Conservation (phyloP, 2,888 invertebrate genomes). For the Stegophylla sp. region DNA sequence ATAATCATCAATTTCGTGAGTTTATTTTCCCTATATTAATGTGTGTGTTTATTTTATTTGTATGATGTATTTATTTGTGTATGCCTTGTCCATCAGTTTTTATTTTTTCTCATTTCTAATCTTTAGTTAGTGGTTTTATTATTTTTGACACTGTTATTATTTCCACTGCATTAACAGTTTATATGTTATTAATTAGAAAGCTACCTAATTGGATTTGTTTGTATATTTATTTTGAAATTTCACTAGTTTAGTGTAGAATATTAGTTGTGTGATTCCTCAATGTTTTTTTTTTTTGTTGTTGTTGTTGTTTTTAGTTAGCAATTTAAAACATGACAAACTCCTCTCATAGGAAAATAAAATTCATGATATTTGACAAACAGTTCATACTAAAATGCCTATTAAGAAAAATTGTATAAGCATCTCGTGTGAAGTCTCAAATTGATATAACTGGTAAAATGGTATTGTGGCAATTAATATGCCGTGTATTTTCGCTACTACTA, state of each 20-base stretch:
- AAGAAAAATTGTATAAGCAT: too few species aligned
- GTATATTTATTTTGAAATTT: constrained; percentile 42
- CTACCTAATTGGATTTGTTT: constrained; percentile 47
- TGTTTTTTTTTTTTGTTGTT: constrained; percentile 1
- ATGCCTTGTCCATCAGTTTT: constrained; percentile 48
- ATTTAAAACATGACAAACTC: constrained; percentile 33
- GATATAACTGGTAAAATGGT: too few species aligned
- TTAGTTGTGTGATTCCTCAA: constrained; percentile 2
- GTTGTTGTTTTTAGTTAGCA: background rate
- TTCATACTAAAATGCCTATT: background rate
- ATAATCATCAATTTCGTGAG: constrained; percentile 62
- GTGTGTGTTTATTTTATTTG: constrained; percentile 62
- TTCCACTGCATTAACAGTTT: constrained; percentile 22
- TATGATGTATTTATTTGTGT: constrained; percentile 60
- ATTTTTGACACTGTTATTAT: constrained; percentile 35
- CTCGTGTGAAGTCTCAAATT: too few species aligned
- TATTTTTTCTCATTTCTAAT: constrained; percentile 34
- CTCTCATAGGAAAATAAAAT: background rate
- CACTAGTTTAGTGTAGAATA: constrained; percentile 36
- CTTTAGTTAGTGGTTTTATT: constrained; percentile 55
- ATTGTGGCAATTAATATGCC: too few species aligned
- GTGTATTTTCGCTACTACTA: too few species aligned
- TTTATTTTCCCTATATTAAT: constrained; percentile 64
- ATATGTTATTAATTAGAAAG: constrained; percentile 31
- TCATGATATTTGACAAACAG: background rate